Evolutionary conservation across 2,888 invertebrate species (phyloP).

Genomic region (Noctuana brunneofusca): DNA sequence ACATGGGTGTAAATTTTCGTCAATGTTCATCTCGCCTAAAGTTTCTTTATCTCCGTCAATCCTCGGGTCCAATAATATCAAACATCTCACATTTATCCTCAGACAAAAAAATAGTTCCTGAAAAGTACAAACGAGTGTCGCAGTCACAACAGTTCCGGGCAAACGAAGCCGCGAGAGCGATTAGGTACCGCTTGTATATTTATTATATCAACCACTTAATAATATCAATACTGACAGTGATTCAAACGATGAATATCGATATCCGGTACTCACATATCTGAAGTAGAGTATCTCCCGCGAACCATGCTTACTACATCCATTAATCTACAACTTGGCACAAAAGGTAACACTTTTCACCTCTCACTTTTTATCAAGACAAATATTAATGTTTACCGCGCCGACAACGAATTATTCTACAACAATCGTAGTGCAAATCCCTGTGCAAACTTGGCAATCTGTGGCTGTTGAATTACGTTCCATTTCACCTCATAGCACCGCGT

Average conservation of each 20-base stretch:
- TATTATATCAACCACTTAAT: no score
- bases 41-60: no score
- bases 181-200: no score
- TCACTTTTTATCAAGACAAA: slow-evolving; percentile 52
- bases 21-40: no score
- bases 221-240: background rate
- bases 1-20: no score
- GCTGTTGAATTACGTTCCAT: slow-evolving; percentile 65
- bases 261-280: slow-evolving; percentile 68
- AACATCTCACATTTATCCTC: no score
- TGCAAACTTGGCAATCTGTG: slow-evolving; percentile 72
- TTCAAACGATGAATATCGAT: slow-evolving; percentile 20
- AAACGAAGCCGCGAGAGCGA: no score
- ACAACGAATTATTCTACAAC: slow-evolving; percentile 65
- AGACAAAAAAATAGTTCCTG: no score
- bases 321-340: slow-evolving; percentile 49
- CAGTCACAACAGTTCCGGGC: no score
- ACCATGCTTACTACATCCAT: slow-evolving; percentile 62
- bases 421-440: slow-evolving; percentile 57
- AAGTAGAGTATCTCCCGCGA: slow-evolving; percentile 77
- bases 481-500: slow-evolving; percentile 59
- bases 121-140: no score
- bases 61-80: no score
- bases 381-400: slow-evolving; percentile 57
- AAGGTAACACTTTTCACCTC: slow-evolving; percentile 53